These are phyloP conservation scores for Corynorhinus townsendii DNA, from an alignment of 2,113 vertebrate species.

Conservation along the genomic window DNA sequence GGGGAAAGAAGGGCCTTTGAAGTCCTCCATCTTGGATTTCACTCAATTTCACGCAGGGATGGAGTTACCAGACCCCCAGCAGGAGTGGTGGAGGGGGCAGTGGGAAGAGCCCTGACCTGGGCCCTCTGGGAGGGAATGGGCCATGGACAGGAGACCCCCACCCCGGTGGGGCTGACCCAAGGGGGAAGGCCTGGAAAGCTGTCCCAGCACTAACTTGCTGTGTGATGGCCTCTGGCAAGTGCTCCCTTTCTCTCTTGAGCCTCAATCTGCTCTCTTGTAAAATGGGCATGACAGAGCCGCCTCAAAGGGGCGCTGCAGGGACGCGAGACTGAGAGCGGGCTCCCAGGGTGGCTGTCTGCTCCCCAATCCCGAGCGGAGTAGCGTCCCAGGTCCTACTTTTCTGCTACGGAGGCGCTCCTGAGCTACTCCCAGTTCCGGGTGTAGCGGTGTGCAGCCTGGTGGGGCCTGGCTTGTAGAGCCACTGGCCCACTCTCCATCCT, in stretches of 20 bases:
- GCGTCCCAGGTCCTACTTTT: not conserved
- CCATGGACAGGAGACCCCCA: not conserved
- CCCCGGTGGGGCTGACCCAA: not conserved
- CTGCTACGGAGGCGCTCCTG: not conserved
- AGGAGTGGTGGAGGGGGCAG: slow-evolving; percentile 30
- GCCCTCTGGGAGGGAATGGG: not conserved
- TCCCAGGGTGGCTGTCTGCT: not conserved
- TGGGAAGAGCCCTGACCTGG: slow-evolving; percentile 26
- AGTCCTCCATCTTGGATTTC: slow-evolving; percentile 67
- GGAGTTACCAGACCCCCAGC: slow-evolving; percentile 47
- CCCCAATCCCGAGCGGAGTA: no score
- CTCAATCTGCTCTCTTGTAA: not conserved
- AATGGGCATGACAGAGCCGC: not conserved
- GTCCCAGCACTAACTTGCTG: not conserved
- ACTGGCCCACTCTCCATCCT: not conserved
- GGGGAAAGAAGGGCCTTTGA: slow-evolving; percentile 50
- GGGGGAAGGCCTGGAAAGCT: not conserved
- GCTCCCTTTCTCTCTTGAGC: not conserved
- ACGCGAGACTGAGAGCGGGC: rapidly evolving
- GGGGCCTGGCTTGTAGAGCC: not conserved
- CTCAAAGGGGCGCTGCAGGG: not conserved
- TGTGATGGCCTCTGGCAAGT: not conserved
- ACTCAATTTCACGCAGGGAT: slow-evolving; percentile 63
- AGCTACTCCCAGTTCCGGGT: not conserved
- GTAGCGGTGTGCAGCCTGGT: not conserved